phyloP scores from a whole-genome alignment of 2,797 vertebrate genomes.

The Macrochelys suwanniensis region DNA sequence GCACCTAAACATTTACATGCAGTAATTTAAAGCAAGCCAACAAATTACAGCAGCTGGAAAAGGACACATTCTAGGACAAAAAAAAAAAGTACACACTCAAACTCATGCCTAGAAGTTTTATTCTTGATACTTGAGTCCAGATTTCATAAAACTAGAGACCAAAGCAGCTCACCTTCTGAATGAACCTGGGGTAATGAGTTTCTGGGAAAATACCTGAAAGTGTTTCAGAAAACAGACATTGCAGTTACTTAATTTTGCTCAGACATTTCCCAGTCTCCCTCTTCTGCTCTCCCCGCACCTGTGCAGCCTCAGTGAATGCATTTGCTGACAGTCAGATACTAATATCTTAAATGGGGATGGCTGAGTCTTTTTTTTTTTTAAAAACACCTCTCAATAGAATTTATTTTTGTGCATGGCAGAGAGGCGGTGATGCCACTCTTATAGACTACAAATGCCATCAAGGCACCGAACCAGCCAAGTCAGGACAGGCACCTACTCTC shows the following conservation, averaged over 20 bases:
- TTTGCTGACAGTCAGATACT: not conserved
- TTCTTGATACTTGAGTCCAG: not conserved
- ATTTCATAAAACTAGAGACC: not conserved
- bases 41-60: not conserved
- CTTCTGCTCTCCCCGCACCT: not conserved
- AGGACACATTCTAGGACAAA: not conserved
- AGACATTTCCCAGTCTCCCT: not conserved
- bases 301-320: not conserved
- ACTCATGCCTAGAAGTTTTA: not conserved
- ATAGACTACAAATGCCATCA: not conserved
- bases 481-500: not conserved
- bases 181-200: conserved; percentile 87
- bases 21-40: not conserved
- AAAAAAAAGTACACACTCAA: not conserved
- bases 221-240: not conserved
- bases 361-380: not conserved
- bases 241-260: accelerated
- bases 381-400: not conserved
- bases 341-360: no score
- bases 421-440: not conserved
- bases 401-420: not conserved
- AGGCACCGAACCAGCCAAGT: not conserved
- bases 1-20: not conserved
- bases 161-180: conserved; percentile 88
- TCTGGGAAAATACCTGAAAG: conserved; percentile 94